A percentile compares a stretch with the other conserved stretches of the same genome.
phyloP scores from a whole-genome alignment of 2,797 vertebrate genomes.

The Onychomys torridus region DNA sequence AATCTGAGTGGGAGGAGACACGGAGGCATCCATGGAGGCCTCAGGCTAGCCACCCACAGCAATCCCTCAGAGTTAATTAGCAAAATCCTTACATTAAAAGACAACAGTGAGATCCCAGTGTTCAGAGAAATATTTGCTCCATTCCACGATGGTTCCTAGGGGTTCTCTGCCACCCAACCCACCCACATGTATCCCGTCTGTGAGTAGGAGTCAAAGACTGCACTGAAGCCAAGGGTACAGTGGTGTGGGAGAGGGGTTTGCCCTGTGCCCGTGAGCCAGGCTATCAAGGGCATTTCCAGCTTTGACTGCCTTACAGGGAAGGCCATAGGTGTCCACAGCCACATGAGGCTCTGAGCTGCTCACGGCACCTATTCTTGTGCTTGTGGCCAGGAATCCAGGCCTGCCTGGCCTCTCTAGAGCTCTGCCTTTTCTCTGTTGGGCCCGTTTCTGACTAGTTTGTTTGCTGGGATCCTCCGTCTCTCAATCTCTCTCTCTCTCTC shows the following conservation, averaged over 20 bases:
- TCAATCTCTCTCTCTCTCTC: too few relatives aligned
- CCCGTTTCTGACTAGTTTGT: not conserved
- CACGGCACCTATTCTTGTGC: not conserved
- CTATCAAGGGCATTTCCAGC: not conserved
- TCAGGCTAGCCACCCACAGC: not conserved
- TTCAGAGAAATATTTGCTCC: not conserved
- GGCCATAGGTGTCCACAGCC: not conserved
- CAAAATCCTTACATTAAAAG: slow-evolving; percentile 2
- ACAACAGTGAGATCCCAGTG: not conserved
- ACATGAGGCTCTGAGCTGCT: not conserved
- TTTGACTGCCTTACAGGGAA: not conserved
- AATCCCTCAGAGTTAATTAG: slow-evolving; percentile 36
- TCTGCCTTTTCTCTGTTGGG: not conserved
- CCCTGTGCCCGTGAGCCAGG: not conserved
- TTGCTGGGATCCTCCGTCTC: not conserved
- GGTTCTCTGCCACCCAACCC: not conserved
- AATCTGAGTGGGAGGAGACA: not conserved
- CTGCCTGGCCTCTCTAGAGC: not conserved
- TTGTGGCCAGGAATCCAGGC: not conserved
- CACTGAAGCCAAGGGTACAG: not conserved
- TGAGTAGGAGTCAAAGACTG: not conserved
- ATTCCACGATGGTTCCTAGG: not conserved
- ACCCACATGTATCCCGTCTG: not conserved
- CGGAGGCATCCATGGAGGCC: not conserved
- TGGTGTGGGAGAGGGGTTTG: not conserved